These are phyloP conservation scores for Dysidea cf. avara DNA, from an alignment of 37 sponge, comb jelly and placozoan species.

Conservation along the genomic window DNA sequence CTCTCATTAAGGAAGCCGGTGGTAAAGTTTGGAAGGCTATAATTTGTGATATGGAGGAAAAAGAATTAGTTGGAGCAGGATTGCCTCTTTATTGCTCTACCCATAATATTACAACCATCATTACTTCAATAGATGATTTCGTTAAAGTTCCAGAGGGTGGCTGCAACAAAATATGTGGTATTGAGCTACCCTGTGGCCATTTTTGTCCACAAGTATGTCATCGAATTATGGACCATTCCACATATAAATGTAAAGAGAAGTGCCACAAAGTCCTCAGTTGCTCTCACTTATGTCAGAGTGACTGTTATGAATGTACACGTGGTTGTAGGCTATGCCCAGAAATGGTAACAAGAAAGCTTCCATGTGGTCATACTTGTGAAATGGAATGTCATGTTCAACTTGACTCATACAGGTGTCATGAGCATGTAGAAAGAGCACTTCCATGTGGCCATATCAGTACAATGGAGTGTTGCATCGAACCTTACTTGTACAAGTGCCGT, in stretches of 20 bases:
- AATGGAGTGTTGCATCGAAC: too few relatives aligned
- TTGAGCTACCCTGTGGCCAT: constrained; percentile 75
- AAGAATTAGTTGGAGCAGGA: constrained; percentile 36
- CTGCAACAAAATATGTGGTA: constrained; percentile 52
- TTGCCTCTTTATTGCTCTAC: constrained; percentile 72
- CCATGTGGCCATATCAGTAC: too few relatives aligned
- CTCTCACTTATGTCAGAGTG: constrained; percentile 65
- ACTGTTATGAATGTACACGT: constrained; percentile 58
- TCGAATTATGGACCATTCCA: constrained; percentile 58
- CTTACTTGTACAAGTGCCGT: too few relatives aligned
- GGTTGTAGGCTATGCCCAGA: constrained; percentile 54
- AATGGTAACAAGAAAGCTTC: constrained; percentile 47
- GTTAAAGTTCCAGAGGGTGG: constrained; percentile 81
- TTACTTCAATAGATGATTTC: constrained; percentile 45
- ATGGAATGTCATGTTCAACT: constrained; percentile 44
- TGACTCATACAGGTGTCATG: constrained; percentile 20
- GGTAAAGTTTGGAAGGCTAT: constrained; percentile 66
- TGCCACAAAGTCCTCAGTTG: constrained; percentile 53
- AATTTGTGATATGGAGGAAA: constrained; percentile 36
- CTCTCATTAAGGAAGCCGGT: constrained; percentile 42
- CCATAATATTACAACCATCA: constrained; percentile 66
- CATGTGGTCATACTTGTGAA: constrained; percentile 58
- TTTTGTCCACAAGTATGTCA: constrained; percentile 69
- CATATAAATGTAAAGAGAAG: constrained; percentile 42
- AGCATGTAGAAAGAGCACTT: constrained; percentile 42